These are phyloP conservation scores for Clitarchus hookeri DNA, from an alignment of 2,888 invertebrate species.

Conservation along the genomic window DNA sequence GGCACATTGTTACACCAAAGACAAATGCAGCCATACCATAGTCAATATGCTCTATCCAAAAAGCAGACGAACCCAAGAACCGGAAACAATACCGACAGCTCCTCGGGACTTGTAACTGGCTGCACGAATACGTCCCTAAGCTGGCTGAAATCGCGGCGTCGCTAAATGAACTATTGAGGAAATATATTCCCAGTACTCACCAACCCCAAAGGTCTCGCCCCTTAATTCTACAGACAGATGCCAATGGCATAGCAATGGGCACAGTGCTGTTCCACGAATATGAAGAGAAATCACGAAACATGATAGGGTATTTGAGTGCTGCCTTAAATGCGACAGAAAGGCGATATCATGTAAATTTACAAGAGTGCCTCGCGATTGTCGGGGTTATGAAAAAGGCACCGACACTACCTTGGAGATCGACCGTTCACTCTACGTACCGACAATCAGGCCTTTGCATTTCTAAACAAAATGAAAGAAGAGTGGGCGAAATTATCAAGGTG, in stretches of 20 bases:
- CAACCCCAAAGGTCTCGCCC: not conserved
- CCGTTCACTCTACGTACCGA: too few relatives aligned
- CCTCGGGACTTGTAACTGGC: too few relatives aligned
- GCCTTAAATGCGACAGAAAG: not conserved
- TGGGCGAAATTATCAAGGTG: not conserved
- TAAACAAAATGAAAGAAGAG: not conserved
- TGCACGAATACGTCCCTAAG: not conserved
- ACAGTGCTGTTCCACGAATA: not conserved
- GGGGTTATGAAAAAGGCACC: not conserved
- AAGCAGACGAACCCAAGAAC: too few relatives aligned
- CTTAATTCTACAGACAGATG: not conserved
- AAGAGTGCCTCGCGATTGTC: not conserved
- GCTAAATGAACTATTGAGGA: not conserved
- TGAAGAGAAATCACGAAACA: not conserved
- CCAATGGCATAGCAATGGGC: not conserved
- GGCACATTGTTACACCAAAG: too few relatives aligned
- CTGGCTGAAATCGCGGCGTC: not conserved
- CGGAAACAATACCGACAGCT: too few relatives aligned
- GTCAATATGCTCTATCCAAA: too few relatives aligned
- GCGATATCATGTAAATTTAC: not conserved
- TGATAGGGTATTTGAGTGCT: not conserved
- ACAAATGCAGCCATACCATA: too few relatives aligned
- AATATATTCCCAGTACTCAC: not conserved
- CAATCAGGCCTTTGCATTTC: not conserved
- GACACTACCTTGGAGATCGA: too few relatives aligned